A percentile compares a stretch with the other conserved stretches of the same genome.
These are phyloP conservation scores for Pinna nobilis DNA, from an alignment of 1,140 invertebrate species.

Conservation along the genomic window DNA sequence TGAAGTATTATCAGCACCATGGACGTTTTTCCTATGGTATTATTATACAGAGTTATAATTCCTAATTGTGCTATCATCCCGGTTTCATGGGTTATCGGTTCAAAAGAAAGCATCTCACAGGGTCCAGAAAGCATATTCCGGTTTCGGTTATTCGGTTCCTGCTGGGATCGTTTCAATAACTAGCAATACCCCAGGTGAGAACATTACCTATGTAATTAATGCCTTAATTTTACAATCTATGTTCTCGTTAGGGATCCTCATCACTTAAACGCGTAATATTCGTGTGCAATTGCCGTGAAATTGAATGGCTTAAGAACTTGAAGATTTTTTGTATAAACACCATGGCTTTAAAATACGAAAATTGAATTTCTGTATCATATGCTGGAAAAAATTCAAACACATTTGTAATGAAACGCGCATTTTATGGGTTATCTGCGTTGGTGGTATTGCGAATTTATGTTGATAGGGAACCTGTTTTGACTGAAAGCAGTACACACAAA, in stretches of 20 bases:
- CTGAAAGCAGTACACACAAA: too few species aligned
- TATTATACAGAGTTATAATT: slow-evolving; percentile 25
- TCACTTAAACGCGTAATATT: slow-evolving; percentile 20
- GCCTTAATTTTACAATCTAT: slow-evolving; percentile 22
- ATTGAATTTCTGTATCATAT: too few species aligned
- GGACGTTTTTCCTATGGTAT: slow-evolving; percentile 10
- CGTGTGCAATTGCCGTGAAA: slow-evolving; percentile 16
- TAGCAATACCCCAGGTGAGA: slow-evolving; percentile 17
- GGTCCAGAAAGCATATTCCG: slow-evolving; percentile 6
- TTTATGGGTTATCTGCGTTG: too few species aligned
- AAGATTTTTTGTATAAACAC: too few species aligned
- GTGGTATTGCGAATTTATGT: too few species aligned
- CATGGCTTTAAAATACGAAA: too few species aligned
- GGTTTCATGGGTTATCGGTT: slow-evolving; percentile 9
- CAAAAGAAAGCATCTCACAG: slow-evolving; percentile 3
- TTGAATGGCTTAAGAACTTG: too few species aligned
- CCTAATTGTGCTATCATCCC: slow-evolving; percentile 20
- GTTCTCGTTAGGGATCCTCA: slow-evolving; percentile 19
- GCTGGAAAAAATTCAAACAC: too few species aligned
- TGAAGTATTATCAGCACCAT: slow-evolving; percentile 6
- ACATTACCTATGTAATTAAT: slow-evolving; percentile 26
- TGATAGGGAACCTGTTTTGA: too few species aligned
- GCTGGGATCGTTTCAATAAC: slow-evolving; percentile 3
- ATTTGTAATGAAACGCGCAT: too few species aligned
- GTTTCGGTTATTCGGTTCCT: slow-evolving; percentile 14